phyloP scores from a whole-genome alignment of 64 coral and sea anemone species.

The Dendronephthya gigantea region DNA sequence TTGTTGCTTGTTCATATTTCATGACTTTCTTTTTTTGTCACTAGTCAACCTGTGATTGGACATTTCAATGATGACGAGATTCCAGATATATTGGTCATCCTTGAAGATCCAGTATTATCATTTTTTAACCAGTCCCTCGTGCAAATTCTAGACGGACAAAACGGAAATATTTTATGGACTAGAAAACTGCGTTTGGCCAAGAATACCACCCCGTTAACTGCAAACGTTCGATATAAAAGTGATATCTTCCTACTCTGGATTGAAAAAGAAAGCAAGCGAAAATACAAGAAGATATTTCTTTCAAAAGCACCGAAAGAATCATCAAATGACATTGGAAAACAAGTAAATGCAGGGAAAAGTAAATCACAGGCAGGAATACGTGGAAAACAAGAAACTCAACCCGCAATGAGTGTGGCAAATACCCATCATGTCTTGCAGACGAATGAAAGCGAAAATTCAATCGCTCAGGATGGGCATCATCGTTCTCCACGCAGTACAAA shows the following conservation, averaged over 20 bases:
- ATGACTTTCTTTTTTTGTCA: not conserved
- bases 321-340: not conserved
- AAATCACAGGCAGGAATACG: not conserved
- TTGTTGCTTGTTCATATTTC: not conserved
- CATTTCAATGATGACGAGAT: conserved; percentile 9
- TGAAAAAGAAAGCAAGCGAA: not conserved
- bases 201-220: not conserved
- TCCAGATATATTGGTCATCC: not conserved
- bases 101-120: not conserved
- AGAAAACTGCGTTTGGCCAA: not conserved
- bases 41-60: not conserved
- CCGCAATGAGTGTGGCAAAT: no score
- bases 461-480: not conserved
- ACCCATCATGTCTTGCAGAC: not conserved
- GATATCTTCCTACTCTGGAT: not conserved
- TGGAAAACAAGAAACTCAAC: no score
- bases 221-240: not conserved
- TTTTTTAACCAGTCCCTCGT: not conserved
- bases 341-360: not conserved
- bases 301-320: not conserved
- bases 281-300: not conserved
- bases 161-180: conserved; percentile 7
- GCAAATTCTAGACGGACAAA: conserved; percentile 9
- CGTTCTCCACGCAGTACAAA: not conserved
- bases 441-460: not conserved